Conservation (phyloP, 2,888 invertebrate genomes). For the Acanthosepion lycidas region DNA sequence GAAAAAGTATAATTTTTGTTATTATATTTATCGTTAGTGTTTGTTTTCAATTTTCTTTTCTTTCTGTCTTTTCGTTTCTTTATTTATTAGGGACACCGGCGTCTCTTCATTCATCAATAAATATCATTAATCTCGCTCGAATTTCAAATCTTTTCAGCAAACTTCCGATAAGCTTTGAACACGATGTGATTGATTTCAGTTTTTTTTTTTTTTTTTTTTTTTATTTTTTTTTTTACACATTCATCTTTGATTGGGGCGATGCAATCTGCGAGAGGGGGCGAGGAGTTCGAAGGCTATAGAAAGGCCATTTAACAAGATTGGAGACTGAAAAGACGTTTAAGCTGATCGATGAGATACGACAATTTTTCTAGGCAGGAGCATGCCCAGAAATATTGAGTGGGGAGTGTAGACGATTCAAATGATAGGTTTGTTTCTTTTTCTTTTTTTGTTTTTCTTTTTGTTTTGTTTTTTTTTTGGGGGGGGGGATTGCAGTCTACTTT, state of each 20-base stretch:
- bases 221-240: not conserved
- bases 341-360: not conserved
- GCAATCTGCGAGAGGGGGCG: not conserved
- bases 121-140: not conserved
- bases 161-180: not conserved
- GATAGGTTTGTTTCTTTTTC: too few species aligned
- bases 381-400: not conserved
- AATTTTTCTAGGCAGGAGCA: not conserved
- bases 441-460: too few species aligned
- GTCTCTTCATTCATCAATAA: not conserved
- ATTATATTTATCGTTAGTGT: not conserved
- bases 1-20: not conserved
- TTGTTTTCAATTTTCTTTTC: not conserved
- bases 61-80: not conserved
- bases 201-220: not conserved
- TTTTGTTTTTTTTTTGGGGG: too few species aligned
- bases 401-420: too few species aligned
- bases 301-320: not conserved
- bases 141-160: conserved; percentile 33
- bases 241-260: not conserved
- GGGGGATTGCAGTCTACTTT: too few species aligned
- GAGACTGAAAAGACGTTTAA: not conserved
- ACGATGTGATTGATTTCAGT: not conserved
- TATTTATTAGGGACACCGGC: not conserved
- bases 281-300: not conserved